phyloP scores from a whole-genome alignment of 2,113 vertebrate species.

The Corythaeola cristata region DNA sequence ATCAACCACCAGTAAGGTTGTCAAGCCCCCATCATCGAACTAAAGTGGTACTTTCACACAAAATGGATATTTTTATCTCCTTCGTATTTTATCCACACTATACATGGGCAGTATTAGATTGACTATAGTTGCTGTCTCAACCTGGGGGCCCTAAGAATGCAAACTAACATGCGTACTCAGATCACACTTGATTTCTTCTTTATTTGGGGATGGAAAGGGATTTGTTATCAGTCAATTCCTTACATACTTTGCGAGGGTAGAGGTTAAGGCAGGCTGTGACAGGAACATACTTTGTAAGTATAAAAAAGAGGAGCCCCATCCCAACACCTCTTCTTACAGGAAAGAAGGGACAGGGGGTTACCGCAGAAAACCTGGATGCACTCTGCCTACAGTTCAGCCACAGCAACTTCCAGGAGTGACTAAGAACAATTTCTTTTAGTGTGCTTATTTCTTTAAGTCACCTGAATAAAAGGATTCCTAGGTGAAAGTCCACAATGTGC shows the following conservation, averaged over 20 bases:
- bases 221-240: slow-evolving; percentile 62
- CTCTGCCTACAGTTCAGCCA: neutral
- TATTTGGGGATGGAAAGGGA: slow-evolving; percentile 40
- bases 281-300: neutral
- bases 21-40: fast-evolving
- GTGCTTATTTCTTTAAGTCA: neutral
- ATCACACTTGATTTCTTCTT: neutral
- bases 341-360: neutral
- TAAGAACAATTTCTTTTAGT: neutral
- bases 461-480: neutral
- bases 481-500: neutral
- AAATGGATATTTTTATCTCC: neutral
- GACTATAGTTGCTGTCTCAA: neutral
- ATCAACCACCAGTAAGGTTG: fast-evolving
- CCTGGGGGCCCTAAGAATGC: neutral
- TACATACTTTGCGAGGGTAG: slow-evolving; percentile 6
- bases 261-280: slow-evolving; percentile 35
- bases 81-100: fast-evolving
- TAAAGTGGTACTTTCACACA: neutral
- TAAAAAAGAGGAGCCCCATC: neutral
- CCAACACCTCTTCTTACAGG: neutral
- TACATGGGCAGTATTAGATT: neutral
- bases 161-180: fast-evolving
- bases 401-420: neutral
- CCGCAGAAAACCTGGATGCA: neutral